phyloP scores from a whole-genome alignment of 2,113 vertebrate species.

The Aspidoscelis tigris region DNA sequence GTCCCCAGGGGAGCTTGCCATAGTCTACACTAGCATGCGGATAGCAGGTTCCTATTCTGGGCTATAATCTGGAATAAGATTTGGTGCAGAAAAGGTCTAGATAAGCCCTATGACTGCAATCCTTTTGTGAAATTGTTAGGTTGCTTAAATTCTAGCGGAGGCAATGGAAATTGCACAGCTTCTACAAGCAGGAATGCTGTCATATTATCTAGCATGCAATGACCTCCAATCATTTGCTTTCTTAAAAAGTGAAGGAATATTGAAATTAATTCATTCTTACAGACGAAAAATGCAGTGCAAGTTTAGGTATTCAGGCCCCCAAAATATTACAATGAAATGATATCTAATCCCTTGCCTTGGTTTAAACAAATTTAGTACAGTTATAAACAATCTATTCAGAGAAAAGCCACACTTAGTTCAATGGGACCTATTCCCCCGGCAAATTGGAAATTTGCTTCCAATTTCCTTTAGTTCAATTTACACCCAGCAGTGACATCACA shows the following conservation, averaged over 20 bases:
- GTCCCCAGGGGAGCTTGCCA: no score
- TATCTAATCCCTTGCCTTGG: neutral
- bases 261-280: neutral
- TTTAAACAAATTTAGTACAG: constrained; percentile 45
- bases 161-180: neutral
- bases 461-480: constrained; percentile 18
- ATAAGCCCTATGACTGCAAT: neutral
- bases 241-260: neutral
- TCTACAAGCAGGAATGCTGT: neutral
- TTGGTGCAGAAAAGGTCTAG: no score
- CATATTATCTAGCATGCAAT: neutral
- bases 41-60: no score
- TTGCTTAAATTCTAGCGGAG: neutral
- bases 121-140: neutral
- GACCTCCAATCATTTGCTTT: neutral
- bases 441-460: neutral
- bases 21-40: no score
- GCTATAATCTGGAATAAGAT: no score
- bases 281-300: neutral
- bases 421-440: neutral
- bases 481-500: constrained; percentile 23
- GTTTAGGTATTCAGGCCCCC: neutral
- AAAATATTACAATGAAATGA: neutral
- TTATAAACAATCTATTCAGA: neutral
- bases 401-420: neutral